Evolutionary conservation across 1,140 invertebrate species (phyloP).

Genomic region (Parapsyche elsis): DNA sequence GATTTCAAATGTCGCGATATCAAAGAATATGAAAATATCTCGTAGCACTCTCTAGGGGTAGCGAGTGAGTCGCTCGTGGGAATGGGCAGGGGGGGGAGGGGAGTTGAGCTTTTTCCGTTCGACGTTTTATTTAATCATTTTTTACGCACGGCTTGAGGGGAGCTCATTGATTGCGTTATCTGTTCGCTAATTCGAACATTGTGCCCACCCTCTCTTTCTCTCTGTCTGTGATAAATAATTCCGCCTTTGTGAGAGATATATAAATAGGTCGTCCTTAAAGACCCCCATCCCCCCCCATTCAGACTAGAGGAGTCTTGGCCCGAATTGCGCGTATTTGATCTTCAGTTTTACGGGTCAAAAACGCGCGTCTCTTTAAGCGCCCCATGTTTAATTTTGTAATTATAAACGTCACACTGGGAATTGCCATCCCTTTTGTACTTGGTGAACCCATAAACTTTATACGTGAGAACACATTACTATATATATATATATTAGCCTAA

Average conservation of each 20-base stretch:
- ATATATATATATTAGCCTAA: too few relatives aligned
- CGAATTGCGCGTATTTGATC: constrained; percentile 6
- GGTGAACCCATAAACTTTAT: too few relatives aligned
- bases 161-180: constrained; percentile 20
- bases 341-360: constrained; percentile 26
- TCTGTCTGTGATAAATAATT: constrained; percentile 16
- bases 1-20: background rate
- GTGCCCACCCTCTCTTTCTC: background rate
- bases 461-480: too few relatives aligned
- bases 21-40: constrained; percentile 9
- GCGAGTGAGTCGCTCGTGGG: too few relatives aligned
- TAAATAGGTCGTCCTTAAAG: background rate
- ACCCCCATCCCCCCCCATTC: background rate
- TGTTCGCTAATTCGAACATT: constrained; percentile 14
- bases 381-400: constrained; percentile 26
- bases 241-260: background rate
- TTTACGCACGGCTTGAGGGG: constrained; percentile 30
- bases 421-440: background rate
- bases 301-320: constrained; percentile 13
- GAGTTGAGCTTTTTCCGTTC: constrained; percentile 3
- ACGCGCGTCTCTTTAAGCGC: background rate
- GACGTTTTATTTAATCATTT: constrained; percentile 35
- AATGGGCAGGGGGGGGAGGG: too few relatives aligned
- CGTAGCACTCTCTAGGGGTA: too few relatives aligned
- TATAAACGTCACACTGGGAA: background rate